Conservation (phyloP, 2,797 vertebrate genomes). For the Pseudomugil tenellus region DNA sequence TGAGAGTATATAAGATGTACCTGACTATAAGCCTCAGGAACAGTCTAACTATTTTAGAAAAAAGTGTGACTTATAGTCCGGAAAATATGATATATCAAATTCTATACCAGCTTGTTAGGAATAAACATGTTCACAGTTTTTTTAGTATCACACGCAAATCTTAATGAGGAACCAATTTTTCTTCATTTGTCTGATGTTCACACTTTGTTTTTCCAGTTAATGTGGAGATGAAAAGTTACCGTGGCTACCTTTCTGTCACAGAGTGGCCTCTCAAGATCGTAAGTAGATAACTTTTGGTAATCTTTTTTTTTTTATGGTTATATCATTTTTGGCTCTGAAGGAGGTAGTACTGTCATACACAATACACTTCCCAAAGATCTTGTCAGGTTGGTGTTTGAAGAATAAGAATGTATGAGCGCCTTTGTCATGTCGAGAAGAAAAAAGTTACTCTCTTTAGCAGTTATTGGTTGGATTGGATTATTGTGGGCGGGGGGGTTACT, state of each 20-base stretch:
- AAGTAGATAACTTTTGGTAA: conserved; percentile 66
- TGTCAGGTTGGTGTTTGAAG: not conserved
- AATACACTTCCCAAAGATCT: not conserved
- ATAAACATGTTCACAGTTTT: not conserved
- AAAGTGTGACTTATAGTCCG: no score
- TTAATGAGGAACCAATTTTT: not conserved
- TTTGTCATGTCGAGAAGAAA: not conserved
- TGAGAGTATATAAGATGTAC: no score
- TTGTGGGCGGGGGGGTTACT: no score
- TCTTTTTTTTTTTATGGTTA: not conserved
- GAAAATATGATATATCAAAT: no score
- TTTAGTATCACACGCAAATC: not conserved
- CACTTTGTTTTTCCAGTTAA: conserved; percentile 76
- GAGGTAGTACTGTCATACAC: not conserved
- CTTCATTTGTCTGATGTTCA: conserved; percentile 17
- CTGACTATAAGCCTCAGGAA: no score
- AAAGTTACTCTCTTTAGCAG: not conserved
- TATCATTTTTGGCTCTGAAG: not conserved
- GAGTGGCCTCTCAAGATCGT: conserved; percentile 93
- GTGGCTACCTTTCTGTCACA: conserved; percentile 89
- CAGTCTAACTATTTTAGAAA: no score
- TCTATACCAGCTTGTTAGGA: not conserved
- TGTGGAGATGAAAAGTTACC: conserved; percentile 86
- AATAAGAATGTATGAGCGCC: not conserved
- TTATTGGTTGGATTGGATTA: not conserved